phyloP scores from a whole-genome alignment of 2,888 invertebrate genomes.

The Cantharis nigra region DNA sequence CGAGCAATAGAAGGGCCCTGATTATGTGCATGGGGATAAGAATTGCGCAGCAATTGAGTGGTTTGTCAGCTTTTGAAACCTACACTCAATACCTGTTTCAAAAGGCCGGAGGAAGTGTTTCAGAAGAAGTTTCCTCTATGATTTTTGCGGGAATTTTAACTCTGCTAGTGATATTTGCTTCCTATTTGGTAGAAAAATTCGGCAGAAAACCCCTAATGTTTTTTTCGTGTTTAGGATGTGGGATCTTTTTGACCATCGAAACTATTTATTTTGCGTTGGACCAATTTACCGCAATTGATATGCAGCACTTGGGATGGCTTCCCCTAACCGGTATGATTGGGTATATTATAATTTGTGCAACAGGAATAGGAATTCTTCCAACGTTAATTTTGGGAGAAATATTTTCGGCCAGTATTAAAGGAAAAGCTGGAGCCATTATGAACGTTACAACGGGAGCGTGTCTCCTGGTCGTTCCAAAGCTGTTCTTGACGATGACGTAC shows the following conservation, averaged over 20 bases:
- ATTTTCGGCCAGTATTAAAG: conserved; percentile 46
- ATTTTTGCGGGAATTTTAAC: conserved; percentile 38
- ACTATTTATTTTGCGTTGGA: conserved; percentile 43
- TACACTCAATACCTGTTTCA: conserved; percentile 48
- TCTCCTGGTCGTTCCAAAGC: background rate
- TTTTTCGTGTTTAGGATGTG: conserved; percentile 39
- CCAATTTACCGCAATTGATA: conserved; percentile 21
- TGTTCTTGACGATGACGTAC: background rate
- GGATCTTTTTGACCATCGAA: conserved; percentile 37
- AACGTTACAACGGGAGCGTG: conserved; percentile 36
- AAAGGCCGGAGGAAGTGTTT: conserved; percentile 46
- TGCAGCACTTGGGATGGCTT: conserved; percentile 39
- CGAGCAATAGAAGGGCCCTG: conserved; percentile 44
- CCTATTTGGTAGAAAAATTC: conserved; percentile 41
- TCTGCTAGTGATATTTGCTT: conserved; percentile 26
- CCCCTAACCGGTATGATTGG: conserved; percentile 45
- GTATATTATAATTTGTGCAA: conserved; percentile 31
- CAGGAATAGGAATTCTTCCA: conserved; percentile 44
- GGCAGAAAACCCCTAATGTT: conserved; percentile 43
- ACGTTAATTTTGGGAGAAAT: conserved; percentile 45
- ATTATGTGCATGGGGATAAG: conserved; percentile 38
- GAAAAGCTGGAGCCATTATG: conserved; percentile 41
- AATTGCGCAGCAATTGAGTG: conserved; percentile 45
- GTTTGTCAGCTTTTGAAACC: conserved; percentile 41
- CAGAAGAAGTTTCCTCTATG: conserved; percentile 43